Base-by-base conservation (phyloP, 2,113 vertebrate genomes). In the Neogobius melanostomus region DNA sequence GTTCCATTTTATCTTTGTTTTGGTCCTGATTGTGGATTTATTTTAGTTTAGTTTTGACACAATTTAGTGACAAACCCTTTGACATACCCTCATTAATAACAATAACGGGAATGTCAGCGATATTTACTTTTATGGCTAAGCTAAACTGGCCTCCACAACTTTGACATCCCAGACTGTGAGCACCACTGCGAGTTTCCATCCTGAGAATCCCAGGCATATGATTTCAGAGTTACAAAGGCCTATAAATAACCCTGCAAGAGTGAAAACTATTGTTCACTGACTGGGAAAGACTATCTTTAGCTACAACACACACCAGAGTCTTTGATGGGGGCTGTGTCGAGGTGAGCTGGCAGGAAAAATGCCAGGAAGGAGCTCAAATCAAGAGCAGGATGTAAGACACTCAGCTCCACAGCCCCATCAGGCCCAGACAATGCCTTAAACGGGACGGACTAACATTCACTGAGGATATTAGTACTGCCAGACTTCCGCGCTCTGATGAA, bases 201-300 rank as follows among this genome's bases (percentile, higher is more conserved):
- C 17, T 28, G 53, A 56, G 10, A 53, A 51, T 56, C 76, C 16
- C 36, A 50, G 15, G 9, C 6, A 3, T 50, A 8, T 56, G 43
- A 42, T 47, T 61, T 4, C 52, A 8, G 10, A 64, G 50, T 15
- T 47, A 73, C 11, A 0, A 61, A 47, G 36, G 12, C 6, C 56
- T 54, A 74, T 63, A 48, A 45, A 0, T 72, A 81, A 9, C 65
- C 16, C n/a, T 0, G 5, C 16, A 2, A 6, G 7, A 0, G 6
- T 52, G 68, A 76, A 78, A 69, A 7, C 66, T 11, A 85, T 79
- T 80, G 62, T 77, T 28, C 5, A 36, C 12, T 74, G 8, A 49
- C 7, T 62, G 15, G 44, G 9, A 44, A n/a, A 11, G 43, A 50
- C 81, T 87, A 77, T 72, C 68, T 84, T 81, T 72, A 70, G 62